Evolutionary conservation across 2,113 vertebrate species (phyloP), one percentile per base, ranked within the genome.

Genomic region (Benitochromis conjunctus): DNA sequence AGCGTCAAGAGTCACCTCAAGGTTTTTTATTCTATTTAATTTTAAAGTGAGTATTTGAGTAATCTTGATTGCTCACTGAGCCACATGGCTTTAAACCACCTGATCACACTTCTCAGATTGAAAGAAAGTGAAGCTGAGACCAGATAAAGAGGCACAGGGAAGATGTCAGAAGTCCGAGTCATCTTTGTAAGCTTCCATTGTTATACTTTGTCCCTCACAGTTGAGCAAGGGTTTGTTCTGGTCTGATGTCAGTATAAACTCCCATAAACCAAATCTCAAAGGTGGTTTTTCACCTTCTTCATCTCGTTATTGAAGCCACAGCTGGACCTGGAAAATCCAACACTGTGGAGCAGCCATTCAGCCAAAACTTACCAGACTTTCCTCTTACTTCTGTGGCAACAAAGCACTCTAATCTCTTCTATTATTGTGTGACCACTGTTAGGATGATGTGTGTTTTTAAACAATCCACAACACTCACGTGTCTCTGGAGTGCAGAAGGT

Each of bases 401-500:
- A 57, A 56, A 79, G 34, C 54, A 12, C 31, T 48, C 41, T 18
- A 18, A 29, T 74, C 41, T 46, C 38, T 11, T 74, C 69, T 71
- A 11, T 36, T 18, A 71, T 74, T 19, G 11, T 3, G 1, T 13
- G 26, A 31, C 69, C 69, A n/a, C 69, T 4, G 0, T 74, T 18
- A 74, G 66, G 14, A 48, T 26, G 13, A 71, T 29, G 21, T 46
- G 38, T 16, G 19, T 4, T 9, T 71, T 71, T 46, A 46, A 74
- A 74, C 9, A 29, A 29, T 29, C 9, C 5, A 38, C 16, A 57
- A 48, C 9, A 94, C 94, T 93, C 86, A 95, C 95, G 89, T 83
- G 93, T 92, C 11, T 89, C 86, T 21, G 92, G 79, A 12, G 53
- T 95, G 92, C 99, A 99, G 3, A 18, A 89, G 19, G 91, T 95